A percentile compares a stretch with the other conserved stretches of the same genome.
Evolutionary conservation across 1,140 invertebrate species (phyloP).

Genomic region (Leptinotarsa undecemlineata): DNA sequence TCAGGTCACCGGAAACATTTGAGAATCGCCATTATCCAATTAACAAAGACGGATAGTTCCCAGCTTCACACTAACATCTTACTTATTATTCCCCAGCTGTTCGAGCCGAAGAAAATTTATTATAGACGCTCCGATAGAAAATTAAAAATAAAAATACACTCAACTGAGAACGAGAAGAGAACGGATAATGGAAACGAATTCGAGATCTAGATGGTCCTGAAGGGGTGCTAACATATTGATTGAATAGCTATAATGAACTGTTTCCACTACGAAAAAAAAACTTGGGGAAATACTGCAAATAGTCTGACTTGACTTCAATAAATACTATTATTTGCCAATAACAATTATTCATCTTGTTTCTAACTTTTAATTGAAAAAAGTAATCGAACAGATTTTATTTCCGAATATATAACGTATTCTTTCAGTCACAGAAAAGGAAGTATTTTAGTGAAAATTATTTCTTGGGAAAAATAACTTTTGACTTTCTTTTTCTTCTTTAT

Average conservation of each 20-base stretch:
- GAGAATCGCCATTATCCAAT: constrained; percentile 30
- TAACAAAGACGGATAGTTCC: constrained; percentile 26
- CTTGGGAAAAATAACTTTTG: too few species aligned
- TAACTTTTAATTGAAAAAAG: too few species aligned
- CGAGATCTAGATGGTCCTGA: neutral
- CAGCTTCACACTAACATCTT: constrained; percentile 24
- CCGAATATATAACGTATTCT: too few species aligned
- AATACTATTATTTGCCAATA: too few species aligned
- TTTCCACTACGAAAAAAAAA: too few species aligned
- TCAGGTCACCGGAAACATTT: constrained; percentile 26
- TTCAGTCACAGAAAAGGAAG: too few species aligned
- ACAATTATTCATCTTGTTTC: too few species aligned
- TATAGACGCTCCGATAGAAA: constrained; percentile 9
- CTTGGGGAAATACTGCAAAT: too few species aligned
- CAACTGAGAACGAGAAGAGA: constrained; percentile 5
- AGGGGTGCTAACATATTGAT: neutral
- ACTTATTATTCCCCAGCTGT: constrained; percentile 24
- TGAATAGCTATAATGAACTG: neutral
- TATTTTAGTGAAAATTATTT: too few species aligned
- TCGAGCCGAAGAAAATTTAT: constrained; percentile 17
- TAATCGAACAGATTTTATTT: too few species aligned
- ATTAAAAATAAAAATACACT: constrained; percentile 29
- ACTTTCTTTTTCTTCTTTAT: too few species aligned
- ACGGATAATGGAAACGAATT: constrained; percentile 6
- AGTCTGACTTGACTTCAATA: too few species aligned